These are phyloP conservation scores for Paraplagusia blochii DNA, from an alignment of 2,113 vertebrate genomes.

Conservation along the genomic window DNA sequence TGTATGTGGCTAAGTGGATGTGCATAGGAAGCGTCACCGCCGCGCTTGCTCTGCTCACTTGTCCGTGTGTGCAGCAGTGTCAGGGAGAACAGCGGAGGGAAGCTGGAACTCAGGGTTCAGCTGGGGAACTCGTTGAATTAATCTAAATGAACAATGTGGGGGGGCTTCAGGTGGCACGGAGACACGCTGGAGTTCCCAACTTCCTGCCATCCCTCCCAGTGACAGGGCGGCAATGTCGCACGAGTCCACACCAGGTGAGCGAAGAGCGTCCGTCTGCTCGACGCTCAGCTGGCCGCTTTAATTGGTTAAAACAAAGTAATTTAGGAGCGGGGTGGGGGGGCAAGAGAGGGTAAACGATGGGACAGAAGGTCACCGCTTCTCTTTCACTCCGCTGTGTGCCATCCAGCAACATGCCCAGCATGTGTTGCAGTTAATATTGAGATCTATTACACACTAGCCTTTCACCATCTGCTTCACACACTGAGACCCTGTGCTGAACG, in stretches of 20 bases:
- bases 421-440: slow-evolving; percentile 76
- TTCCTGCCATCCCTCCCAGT: slow-evolving; percentile 56
- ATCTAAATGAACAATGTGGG: slow-evolving; percentile 53
- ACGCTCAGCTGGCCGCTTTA: slow-evolving; percentile 77
- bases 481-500: slow-evolving; percentile 52
- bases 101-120: slow-evolving; percentile 27
- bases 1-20: neutral
- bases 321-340: slow-evolving; percentile 75
- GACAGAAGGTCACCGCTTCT: slow-evolving; percentile 80
- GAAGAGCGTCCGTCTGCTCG: slow-evolving; percentile 69
- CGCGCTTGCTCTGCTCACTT: neutral
- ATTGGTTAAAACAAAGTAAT: slow-evolving; percentile 84
- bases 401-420: slow-evolving; percentile 77
- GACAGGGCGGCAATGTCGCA: slow-evolving; percentile 70
- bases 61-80: slow-evolving; percentile 3
- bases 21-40: neutral
- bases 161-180: slow-evolving; percentile 49
- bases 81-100: slow-evolving; percentile 17
- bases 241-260: slow-evolving; percentile 65
- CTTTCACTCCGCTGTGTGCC: slow-evolving; percentile 70
- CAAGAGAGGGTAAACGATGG: slow-evolving; percentile 76
- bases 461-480: slow-evolving; percentile 76
- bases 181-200: slow-evolving; percentile 54
- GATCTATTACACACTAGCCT: slow-evolving; percentile 76
- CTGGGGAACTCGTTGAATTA: slow-evolving; percentile 49